Conservation (phyloP, 2,888 invertebrate genomes). For the Scaptodrosophila latifasciaeformis region DNA sequence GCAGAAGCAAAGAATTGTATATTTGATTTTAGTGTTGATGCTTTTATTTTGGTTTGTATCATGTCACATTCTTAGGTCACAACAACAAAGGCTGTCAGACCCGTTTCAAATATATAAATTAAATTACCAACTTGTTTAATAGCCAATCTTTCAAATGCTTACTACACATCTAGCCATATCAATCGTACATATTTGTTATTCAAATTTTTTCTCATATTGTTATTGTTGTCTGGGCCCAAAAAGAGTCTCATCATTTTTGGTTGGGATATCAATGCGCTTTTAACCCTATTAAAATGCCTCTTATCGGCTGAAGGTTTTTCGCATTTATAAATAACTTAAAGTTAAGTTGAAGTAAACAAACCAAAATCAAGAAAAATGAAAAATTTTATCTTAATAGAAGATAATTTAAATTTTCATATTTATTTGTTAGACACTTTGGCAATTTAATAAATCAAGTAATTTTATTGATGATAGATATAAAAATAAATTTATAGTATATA, state of each 20-base stretch:
- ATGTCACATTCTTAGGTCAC: conserved; percentile 14
- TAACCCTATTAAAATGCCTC: background rate
- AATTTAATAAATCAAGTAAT: no score
- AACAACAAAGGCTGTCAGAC: conserved; percentile 43
- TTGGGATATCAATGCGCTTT: background rate
- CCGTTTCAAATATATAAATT: conserved; percentile 41
- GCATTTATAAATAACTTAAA: conserved; percentile 3
- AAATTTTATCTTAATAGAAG: no score
- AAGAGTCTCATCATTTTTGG: background rate
- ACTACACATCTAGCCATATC: background rate
- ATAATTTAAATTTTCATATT: no score
- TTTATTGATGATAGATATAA: no score
- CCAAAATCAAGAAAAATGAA: no score
- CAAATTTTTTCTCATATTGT: conserved; percentile 28
- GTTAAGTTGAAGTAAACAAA: no score
- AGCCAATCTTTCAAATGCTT: conserved; percentile 11
- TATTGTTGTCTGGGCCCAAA: conserved; percentile 20
- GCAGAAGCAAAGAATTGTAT: background rate
- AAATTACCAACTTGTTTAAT: conserved; percentile 48
- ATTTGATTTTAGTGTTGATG: conserved; percentile 12
- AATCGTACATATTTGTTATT: conserved; percentile 43
- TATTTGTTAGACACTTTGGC: no score
- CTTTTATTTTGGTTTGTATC: conserved; percentile 2
- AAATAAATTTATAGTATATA: no score
- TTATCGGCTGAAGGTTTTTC: conserved; percentile 5